Evolutionary conservation across 2,888 invertebrate genomes (phyloP), one percentile per base, ranked within the genome.

Genomic region (Scaptomyza reducta): DNA sequence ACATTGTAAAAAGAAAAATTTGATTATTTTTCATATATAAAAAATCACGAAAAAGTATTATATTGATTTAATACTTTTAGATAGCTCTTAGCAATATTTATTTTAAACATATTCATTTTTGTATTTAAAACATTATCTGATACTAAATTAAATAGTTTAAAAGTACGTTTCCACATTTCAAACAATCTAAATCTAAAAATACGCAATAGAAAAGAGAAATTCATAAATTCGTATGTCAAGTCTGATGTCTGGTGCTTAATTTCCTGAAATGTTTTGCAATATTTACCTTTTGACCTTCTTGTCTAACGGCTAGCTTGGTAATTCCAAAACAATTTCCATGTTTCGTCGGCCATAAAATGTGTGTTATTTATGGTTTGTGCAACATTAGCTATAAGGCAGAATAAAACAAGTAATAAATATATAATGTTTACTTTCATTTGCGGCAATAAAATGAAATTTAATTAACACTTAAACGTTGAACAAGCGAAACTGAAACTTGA

Each of bases 401-500:
- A 60, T 38, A 13, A 45, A 25, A 46, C 38, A 59, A 57, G 16
- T 61, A 50, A 31, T 11, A 33, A 56, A 47, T 50, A 55, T n/a
- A 31, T 25, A 53, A 50, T 72, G 55, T 66, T 74, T 45, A 70
- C 61, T 77, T 77, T 77, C 67, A 42, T 77, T 67, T 58, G 57
- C 25, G 61, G 61, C 70, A 74, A 62, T 70, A 57, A 77, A 76
- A 74, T 64, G 44, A 74, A 70, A 76, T 74, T 87, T 84, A 83
- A 87, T 84, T 84, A 81, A 74, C 78, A 87, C 76, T 76, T 80
- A 65, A 87, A 64, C 79, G 50, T 69, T 59, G 53, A 60, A 47
- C 47, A 64, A 53, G 59, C 46, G 66, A 54, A 45, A 46, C 44
- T 6, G 35, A 53, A 59, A 56, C 25, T 14, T 10, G 16, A 63